phyloP scores from a whole-genome alignment of 2,797 vertebrate genomes.

The Dipus sagitta region DNA sequence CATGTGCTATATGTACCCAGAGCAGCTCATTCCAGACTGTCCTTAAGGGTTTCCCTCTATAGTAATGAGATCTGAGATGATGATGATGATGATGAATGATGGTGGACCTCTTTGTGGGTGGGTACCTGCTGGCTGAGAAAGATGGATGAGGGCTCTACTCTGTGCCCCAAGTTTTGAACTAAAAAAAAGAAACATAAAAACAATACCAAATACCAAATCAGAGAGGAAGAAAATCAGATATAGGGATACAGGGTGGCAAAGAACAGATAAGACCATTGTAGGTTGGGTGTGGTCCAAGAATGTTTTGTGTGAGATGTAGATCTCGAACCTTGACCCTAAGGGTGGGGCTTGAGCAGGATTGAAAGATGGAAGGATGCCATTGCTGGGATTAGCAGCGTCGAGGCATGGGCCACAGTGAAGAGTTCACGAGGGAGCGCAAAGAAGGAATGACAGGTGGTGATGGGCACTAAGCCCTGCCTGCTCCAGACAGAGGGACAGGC shows the following conservation, averaged over 20 bases:
- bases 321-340: conserved; percentile 27
- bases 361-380: accelerated
- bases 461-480: accelerated
- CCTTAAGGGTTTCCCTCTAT: background rate
- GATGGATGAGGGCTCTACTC: background rate
- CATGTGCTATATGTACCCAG: background rate
- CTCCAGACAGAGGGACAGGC: background rate
- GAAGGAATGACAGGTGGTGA: background rate
- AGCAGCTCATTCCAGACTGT: background rate
- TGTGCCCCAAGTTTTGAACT: background rate
- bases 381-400: too few species aligned
- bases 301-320: background rate
- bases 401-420: background rate
- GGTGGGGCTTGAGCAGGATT: background rate
- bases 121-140: background rate
- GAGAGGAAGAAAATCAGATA: background rate
- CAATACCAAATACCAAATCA: background rate
- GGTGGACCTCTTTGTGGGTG: too few species aligned
- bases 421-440: background rate
- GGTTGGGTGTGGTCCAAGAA: background rate
- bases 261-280: background rate
- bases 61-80: background rate
- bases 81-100: too few species aligned
- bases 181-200: background rate
- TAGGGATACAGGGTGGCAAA: background rate